phyloP scores from a whole-genome alignment of 2,113 vertebrate species.

The Aspiorhynchus laticeps region DNA sequence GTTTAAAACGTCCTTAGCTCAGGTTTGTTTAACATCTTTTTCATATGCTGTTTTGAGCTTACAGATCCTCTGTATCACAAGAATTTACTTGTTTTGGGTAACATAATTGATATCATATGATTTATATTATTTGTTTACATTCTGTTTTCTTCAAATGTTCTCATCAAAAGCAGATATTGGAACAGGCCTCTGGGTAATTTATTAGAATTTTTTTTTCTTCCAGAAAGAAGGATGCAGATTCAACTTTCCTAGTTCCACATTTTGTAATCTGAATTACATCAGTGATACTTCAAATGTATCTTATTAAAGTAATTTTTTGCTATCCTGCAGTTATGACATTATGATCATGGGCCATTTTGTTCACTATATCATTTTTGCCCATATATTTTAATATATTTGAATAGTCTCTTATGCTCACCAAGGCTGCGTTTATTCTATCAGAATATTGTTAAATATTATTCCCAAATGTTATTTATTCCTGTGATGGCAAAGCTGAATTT shows the following conservation, averaged over 20 bases:
- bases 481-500: background rate
- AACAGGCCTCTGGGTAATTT: constrained; percentile 20
- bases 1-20: background rate
- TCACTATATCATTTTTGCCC: background rate
- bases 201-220: background rate
- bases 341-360: background rate
- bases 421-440: background rate
- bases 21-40: constrained; percentile 14
- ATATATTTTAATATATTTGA: background rate
- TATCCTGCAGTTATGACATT: background rate
- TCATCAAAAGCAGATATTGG: constrained; percentile 30
- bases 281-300: background rate
- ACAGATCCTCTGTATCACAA: constrained; percentile 14
- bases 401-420: background rate
- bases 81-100: constrained; percentile 32
- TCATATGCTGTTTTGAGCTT: constrained; percentile 26
- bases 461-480: background rate
- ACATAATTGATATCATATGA: constrained; percentile 37
- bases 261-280: background rate
- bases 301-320: background rate
- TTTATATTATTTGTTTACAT: constrained; percentile 38
- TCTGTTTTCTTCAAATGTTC: constrained; percentile 8
- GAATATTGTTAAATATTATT: background rate
- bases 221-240: constrained; percentile 19
- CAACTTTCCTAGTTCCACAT: constrained; percentile 15